Conservation (phyloP, 2,113 vertebrate species). For the Crotalus tigris region DNA sequence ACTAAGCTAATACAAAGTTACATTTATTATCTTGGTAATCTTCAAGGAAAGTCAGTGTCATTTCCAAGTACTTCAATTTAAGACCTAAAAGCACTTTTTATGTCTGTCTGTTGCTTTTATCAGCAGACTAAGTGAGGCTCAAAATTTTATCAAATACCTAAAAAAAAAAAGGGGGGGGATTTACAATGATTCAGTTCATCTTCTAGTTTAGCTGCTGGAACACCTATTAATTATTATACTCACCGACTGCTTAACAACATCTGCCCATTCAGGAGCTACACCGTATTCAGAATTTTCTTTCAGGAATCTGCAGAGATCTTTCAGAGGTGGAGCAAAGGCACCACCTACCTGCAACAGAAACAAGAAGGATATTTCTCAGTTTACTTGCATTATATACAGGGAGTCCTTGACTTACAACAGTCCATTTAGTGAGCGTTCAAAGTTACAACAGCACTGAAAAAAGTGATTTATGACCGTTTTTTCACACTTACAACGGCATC, state of each 20-base stretch:
- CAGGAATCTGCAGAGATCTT: constrained; percentile 93
- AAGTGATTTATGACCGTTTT: background rate
- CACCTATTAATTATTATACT: constrained; percentile 54
- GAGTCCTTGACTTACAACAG: background rate
- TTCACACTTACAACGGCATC: background rate
- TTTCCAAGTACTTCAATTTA: background rate
- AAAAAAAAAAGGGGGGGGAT: background rate
- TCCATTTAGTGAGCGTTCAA: background rate
- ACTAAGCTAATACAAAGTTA: background rate
- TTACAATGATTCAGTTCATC: background rate
- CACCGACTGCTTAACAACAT: constrained; percentile 95
- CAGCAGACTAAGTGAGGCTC: background rate
- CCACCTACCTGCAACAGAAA: constrained; percentile 83
- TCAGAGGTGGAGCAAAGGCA: constrained; percentile 94
- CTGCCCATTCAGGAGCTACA: constrained; percentile 96
- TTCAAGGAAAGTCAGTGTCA: background rate
- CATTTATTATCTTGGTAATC: background rate
- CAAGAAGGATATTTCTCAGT: background rate
- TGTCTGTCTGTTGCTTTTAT: background rate
- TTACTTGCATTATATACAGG: background rate
- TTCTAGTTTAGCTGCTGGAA: background rate
- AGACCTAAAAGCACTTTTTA: background rate
- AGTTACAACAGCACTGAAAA: background rate
- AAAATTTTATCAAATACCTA: background rate
- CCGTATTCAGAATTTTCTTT: constrained; percentile 97